Evolutionary conservation across 2,888 invertebrate genomes (phyloP), one percentile per base, ranked within the genome.

Genomic region (Mongoloraphidia duomilia): DNA sequence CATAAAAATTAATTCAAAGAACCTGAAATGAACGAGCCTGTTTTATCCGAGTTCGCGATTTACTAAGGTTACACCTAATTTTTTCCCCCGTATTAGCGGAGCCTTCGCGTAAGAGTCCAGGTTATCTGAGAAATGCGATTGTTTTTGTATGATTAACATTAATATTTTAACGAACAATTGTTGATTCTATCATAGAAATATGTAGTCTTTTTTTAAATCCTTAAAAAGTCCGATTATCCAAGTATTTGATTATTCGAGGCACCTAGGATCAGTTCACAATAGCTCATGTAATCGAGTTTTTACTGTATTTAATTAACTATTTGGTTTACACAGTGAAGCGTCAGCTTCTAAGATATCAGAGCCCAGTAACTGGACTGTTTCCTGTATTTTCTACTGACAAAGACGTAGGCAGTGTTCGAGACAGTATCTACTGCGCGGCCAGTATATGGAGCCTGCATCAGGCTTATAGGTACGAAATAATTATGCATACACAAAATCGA

Each of bases 381-480:
- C 96, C 96, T 3, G 84, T 85, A 57, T 65, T 85, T 61, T 87
- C 90, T 47, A 80, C 79, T 47, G 89, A 93, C 61, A 77, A 79
- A 50, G 76, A 79, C 60, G 77, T 86, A 51, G 90, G 86, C 8
- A 95, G 92, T 64, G 86, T 95, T 40, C 78, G 95, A 46, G 97
- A 97, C 61, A 95, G 94, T 68, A 85, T 97, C 57, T 98, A 97
- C 65, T 96, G 96, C 75, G 94, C 96, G 17, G 82, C 91, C 52
- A 89, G 95, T 5, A 82, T 95, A 34, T 98, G 97, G 97, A 89
- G 94, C 56, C 74, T 97, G 43, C 90, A 94, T 65, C 94, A 96
- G 68, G 92, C 97, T 8, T 98, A 96, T 69, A 85, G 87, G 91
- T 84, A 66, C 61, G 6, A 26, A 26, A 26, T 26, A 26, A 26